Conservation (phyloP, 2,797 vertebrate genomes). For the Benthosema pterotum region DNA sequence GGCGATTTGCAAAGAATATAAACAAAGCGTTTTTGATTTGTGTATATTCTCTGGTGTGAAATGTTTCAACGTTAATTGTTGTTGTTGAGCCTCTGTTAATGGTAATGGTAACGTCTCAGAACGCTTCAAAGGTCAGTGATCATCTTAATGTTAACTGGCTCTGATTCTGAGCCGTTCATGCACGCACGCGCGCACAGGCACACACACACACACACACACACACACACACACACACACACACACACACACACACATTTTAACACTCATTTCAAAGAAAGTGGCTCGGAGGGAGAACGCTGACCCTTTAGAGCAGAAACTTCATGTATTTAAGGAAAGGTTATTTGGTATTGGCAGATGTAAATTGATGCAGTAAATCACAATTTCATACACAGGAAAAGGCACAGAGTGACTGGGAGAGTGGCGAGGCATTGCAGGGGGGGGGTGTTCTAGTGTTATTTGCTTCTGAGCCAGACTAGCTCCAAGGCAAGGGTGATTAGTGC, state of each 20-base stretch:
- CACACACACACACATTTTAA: slow-evolving; percentile 23
- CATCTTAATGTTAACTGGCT: slow-evolving; percentile 55
- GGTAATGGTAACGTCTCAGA: slow-evolving; percentile 43
- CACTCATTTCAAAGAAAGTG: slow-evolving; percentile 36
- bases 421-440: slow-evolving; percentile 50
- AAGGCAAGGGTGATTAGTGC: slow-evolving; percentile 77
- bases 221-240: too few species aligned
- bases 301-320: slow-evolving; percentile 49
- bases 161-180: slow-evolving; percentile 32
- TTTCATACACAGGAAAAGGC: slow-evolving; percentile 64
- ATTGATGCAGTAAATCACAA: slow-evolving; percentile 76
- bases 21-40: slow-evolving; percentile 37
- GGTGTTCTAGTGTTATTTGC: slow-evolving; percentile 62
- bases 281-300: slow-evolving; percentile 30
- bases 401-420: slow-evolving; percentile 41
- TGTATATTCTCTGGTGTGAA: slow-evolving; percentile 34
- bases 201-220: too few species aligned
- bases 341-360: slow-evolving; percentile 76
- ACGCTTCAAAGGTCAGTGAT: slow-evolving; percentile 69
- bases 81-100: slow-evolving; percentile 48
- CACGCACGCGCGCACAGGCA: slow-evolving; percentile 10
- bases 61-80: slow-evolving; percentile 47
- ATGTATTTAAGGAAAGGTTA: slow-evolving; percentile 71
- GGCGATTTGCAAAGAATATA: slow-evolving; percentile 46
- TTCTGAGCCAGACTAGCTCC: slow-evolving; percentile 73